A percentile compares a stretch with the other conserved stretches of the same genome.
phyloP scores from a whole-genome alignment of 2,113 vertebrate genomes.

The Leptobrachium ailaonicum region DNA sequence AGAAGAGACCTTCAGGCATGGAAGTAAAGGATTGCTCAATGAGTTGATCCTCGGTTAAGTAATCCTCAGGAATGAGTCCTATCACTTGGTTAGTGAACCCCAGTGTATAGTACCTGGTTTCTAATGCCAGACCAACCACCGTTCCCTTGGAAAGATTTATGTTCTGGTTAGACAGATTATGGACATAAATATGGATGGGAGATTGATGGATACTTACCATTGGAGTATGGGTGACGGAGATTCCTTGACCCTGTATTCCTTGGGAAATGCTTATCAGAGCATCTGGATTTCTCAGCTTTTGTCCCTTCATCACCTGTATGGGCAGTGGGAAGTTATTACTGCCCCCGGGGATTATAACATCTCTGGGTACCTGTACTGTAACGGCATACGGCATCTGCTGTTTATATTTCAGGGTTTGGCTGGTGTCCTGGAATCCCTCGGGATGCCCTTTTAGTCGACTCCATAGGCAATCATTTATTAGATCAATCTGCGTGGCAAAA shows the following conservation, averaged over 20 bases:
- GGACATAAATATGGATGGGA: neutral
- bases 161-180: neutral
- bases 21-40: neutral
- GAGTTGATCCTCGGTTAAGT: no score
- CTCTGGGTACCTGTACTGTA: no score
- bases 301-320: neutral
- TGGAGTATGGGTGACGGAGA: no score
- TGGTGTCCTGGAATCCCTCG: neutral
- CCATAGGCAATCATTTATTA: neutral
- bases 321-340: neutral
- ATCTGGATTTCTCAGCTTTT: neutral
- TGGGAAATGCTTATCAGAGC: neutral
- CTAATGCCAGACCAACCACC: no score
- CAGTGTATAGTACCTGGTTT: no score
- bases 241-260: no score
- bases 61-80: no score
- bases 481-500: constrained; percentile 1
- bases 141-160: neutral
- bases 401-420: neutral
- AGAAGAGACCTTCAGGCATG: neutral
- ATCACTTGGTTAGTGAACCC: no score
- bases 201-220: neutral
- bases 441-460: neutral
- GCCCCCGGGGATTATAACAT: no score
- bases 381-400: neutral